phyloP scores from a whole-genome alignment of 1,140 invertebrate genomes.

The Drosophila aff. region DNA sequence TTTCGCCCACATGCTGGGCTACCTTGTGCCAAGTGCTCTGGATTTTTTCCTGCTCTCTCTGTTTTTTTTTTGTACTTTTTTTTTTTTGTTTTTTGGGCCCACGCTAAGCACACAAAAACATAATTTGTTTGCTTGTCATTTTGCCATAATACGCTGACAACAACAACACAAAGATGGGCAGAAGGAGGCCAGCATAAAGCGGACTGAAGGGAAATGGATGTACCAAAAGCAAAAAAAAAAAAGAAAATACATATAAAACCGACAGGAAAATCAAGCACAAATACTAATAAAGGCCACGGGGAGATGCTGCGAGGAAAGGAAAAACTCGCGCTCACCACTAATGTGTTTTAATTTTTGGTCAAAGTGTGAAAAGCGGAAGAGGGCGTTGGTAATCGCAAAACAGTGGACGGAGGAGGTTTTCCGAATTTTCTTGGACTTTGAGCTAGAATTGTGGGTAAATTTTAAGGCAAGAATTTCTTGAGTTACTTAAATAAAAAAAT shows the following conservation, averaged over 20 bases:
- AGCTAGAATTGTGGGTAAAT: not conserved
- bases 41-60: slow-evolving; percentile 22
- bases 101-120: slow-evolving; percentile 77
- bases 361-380: slow-evolving; percentile 30
- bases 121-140: slow-evolving; percentile 82
- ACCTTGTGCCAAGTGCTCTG: slow-evolving; percentile 59
- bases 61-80: not conserved
- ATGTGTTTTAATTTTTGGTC: slow-evolving; percentile 67
- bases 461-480: not conserved
- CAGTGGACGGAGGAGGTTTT: not conserved
- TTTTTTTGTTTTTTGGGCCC: slow-evolving; percentile 43
- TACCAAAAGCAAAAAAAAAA: not conserved
- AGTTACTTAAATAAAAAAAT: not conserved
- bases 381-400: slow-evolving; percentile 3
- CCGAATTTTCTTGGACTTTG: not conserved
- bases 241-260: slow-evolving; percentile 6
- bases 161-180: slow-evolving; percentile 44
- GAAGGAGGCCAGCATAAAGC: slow-evolving; percentile 9
- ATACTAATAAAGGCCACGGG: slow-evolving; percentile 52
- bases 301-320: slow-evolving; percentile 27
- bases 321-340: slow-evolving; percentile 62
- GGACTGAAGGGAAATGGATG: slow-evolving; percentile 21
- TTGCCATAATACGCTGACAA: slow-evolving; percentile 67
- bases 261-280: slow-evolving; percentile 55
- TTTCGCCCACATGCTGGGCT: slow-evolving; percentile 22